Evolutionary conservation across 2,797 vertebrate genomes (phyloP), one percentile per base, ranked within the genome.

Genomic region (Argentina silus): DNA sequence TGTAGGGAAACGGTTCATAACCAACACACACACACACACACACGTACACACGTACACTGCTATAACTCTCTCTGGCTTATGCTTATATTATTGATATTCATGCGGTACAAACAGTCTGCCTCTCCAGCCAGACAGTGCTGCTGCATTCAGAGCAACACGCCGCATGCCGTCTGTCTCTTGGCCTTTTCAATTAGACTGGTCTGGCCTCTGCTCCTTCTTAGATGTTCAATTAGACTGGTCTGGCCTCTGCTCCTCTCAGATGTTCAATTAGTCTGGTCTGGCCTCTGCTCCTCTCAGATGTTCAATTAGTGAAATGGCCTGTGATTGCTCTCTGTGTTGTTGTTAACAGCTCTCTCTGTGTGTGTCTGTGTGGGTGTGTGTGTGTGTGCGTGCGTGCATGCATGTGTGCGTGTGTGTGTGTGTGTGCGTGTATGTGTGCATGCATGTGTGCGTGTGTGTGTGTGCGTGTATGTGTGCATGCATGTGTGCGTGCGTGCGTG

Each of bases 231-330:
- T 70, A 72, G 78, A 78, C 68, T 64, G 74, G 76, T 81, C 74
- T 53, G 21, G 61, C n/a, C n/a, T n/a, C n/a, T 75, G 67, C 69
- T 85, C 79, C 65, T 78, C 84, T 84, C 79, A 83, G 78, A 83
- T 76, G 78, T 78, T 83, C 74, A 88, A 70, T 73, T 71, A 72
- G 78, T 78, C 68, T 64, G 74, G 76, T 81, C 74, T 53, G 21
- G 61, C 27, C 27, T 36, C 27, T 75, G 67, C 70, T 85, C 79
- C 65, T 78, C 84, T 84, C 79, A 83, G 78, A 83, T 76, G 78
- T 78, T 83, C 74, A 88, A 83, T 88, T 84, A 90, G 72, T 65
- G 60, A 85, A 88, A 89, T 88, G 69, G 78, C 74, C 17, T 75
- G 77, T 76, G 81, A 89, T 86, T 70, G 65, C 72, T 80, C 50